Base-by-base conservation (phyloP, 2,888 invertebrate genomes). In the Cactoblastis cactorum region DNA sequence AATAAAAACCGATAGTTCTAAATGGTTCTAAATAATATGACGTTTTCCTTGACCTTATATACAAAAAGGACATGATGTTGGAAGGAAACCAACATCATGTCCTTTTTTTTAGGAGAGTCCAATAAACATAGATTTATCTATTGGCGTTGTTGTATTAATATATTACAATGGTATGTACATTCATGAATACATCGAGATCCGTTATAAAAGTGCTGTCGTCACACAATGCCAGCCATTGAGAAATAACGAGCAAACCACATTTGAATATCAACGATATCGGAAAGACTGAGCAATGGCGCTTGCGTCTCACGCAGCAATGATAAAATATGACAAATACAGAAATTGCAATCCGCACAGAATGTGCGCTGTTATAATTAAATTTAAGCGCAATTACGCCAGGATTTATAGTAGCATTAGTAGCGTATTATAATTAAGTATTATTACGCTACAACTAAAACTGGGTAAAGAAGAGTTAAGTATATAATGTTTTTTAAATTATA, bases 181-280 rank as follows among this genome's bases (percentile, higher is more conserved):
- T 55, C 53, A 53, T 54, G 56, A 46, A 58, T 41, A 55, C 52
- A 67, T 69, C 67, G 65, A 56, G 68, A 61, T 70, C 81, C 81
- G 82, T 83, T 80, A 83, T 77, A 77, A 77, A n/a, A 73, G 73
- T 67, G 64, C 61, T 71, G 76, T 77, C 81, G 79, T 83, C 81
- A 82, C 70, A 74, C 74, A 73, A 72, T 71, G 63, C 67, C 67
- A 62, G 67, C 74, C 82, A 85, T 83, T 83, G 79, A 83, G 74
- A 76, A 80, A 74, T 80, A 81, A 77, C 75, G 70, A 69, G 71
- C 70, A 71, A 69, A 81, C 83, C 77, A 68, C 67, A 77, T 76
- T 75, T 74, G 83, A 86, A 86, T 86, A 76, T 71, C 72, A 85
- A 84, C 71, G 79, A 79, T 80, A 78, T 77, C 75, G 79, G 74